phyloP scores from a whole-genome alignment of 2,113 vertebrate species.

The Bungarus multicinctus region DNA sequence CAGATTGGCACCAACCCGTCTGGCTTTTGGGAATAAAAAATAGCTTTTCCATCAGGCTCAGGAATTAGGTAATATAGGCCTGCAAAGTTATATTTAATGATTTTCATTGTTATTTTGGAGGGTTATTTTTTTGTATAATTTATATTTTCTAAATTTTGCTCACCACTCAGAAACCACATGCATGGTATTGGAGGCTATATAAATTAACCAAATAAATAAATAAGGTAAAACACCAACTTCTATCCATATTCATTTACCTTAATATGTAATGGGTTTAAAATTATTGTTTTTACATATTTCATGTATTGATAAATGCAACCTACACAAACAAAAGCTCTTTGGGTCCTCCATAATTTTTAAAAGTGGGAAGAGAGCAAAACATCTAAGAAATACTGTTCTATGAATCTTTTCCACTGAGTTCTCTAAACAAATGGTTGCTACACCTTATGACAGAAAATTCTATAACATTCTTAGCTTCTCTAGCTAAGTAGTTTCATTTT shows the following conservation, averaged over 20 bases:
- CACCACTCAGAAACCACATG: background rate
- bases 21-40: background rate
- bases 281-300: background rate
- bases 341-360: background rate
- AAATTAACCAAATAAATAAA: background rate
- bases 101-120: background rate
- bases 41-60: background rate
- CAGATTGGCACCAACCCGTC: background rate
- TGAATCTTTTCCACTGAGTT: background rate
- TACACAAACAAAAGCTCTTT: background rate
- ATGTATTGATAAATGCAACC: background rate
- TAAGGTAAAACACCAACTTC: background rate
- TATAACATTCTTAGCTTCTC: background rate
- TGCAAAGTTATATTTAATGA: background rate
- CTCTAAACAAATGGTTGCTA: background rate
- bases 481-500: background rate
- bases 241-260: background rate
- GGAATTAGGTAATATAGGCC: background rate
- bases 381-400: background rate
- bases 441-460: background rate
- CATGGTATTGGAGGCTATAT: background rate
- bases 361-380: background rate
- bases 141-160: background rate
- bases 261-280: background rate
- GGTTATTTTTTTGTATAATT: background rate